phyloP scores from a whole-genome alignment of 2,888 invertebrate species.

The Thumatha senex region DNA sequence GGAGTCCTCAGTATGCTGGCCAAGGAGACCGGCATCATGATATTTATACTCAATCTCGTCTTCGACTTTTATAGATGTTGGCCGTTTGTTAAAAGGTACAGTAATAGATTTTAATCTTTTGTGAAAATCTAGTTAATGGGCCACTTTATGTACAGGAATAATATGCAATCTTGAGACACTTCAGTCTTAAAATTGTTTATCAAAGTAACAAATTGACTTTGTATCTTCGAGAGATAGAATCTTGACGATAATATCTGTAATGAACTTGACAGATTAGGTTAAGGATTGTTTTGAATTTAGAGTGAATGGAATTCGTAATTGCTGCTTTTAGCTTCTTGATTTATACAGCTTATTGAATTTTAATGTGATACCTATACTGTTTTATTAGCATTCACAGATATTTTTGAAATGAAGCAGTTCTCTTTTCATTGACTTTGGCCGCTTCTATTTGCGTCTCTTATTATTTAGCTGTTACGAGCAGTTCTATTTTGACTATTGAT shows the following conservation, averaged over 20 bases:
- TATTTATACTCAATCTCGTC: constrained; percentile 89
- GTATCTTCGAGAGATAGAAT: constrained; percentile 1
- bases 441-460: no score
- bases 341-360: no score
- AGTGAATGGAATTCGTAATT: neutral
- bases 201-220: constrained; percentile 6
- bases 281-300: neutral
- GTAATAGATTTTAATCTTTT: constrained; percentile 39
- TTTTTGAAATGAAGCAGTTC: no score
- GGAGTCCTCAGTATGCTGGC: constrained; percentile 93
- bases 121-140: constrained; percentile 27
- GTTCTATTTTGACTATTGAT: no score
- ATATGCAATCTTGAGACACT: constrained; percentile 5
- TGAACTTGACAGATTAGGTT: constrained; percentile 1
- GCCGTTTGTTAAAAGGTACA: constrained; percentile 87
- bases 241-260: neutral
- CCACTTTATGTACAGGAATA: constrained; percentile 10
- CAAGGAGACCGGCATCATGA: constrained; percentile 93
- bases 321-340: no score
- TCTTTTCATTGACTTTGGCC: no score
- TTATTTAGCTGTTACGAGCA: no score
- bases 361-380: no score
- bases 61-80: constrained; percentile 92
- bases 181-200: constrained; percentile 7
- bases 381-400: no score